These are phyloP conservation scores for Sinosuthora webbiana DNA, from an alignment of 2,113 vertebrate species.

Conservation along the genomic window DNA sequence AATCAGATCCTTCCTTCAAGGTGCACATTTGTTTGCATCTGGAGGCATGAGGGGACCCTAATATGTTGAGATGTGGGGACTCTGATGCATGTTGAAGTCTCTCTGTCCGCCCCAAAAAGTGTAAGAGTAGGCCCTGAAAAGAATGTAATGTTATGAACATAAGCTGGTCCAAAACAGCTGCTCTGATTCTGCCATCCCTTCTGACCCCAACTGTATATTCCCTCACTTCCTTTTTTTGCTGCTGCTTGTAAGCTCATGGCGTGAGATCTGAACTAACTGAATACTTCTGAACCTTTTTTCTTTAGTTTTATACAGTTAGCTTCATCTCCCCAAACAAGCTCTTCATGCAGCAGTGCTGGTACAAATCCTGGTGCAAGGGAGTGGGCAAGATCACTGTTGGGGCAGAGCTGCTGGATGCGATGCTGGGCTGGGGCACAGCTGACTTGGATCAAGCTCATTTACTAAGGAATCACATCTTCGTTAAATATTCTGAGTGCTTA, in stretches of 20 bases:
- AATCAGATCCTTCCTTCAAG: neutral
- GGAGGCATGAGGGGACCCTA: neutral
- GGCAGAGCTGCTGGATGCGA: neutral
- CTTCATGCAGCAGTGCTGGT: neutral
- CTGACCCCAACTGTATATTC: neutral
- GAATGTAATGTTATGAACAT: neutral
- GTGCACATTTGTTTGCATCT: neutral
- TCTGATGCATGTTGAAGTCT: neutral
- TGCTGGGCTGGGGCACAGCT: neutral
- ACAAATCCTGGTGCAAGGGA: neutral
- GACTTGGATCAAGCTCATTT: neutral
- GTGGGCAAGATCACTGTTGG: neutral
- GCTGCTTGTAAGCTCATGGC: neutral
- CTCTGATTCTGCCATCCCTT: neutral
- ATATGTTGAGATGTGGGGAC: neutral
- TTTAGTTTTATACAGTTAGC: neutral
- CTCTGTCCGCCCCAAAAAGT: rapidly evolving
- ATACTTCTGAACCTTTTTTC: neutral
- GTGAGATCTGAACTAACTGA: neutral
- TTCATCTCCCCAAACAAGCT: neutral
- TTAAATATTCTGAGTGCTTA: neutral
- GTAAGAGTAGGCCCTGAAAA: neutral
- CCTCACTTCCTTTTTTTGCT: neutral
- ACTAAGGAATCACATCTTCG: neutral
- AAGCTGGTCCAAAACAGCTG: neutral